phyloP scores from a whole-genome alignment of 2,113 vertebrate species.

The Motacilla tschutschensis region DNA sequence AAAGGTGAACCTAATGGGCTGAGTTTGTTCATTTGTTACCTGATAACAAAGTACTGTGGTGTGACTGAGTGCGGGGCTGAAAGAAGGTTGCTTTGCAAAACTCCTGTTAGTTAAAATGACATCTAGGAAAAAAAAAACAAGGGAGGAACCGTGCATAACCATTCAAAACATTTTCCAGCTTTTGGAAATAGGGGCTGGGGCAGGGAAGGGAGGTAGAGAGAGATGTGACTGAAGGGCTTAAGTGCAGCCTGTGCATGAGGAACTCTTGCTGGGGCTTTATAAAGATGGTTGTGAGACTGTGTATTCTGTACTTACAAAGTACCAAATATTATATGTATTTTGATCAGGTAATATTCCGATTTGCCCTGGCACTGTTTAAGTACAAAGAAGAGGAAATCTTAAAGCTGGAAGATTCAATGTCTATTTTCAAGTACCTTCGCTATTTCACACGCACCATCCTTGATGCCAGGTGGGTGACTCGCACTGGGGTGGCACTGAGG shows the following conservation, averaged over 20 bases:
- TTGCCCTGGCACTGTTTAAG: conserved; percentile 92
- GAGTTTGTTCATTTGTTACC: not conserved
- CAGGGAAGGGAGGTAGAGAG: not conserved
- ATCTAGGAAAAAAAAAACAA: not conserved
- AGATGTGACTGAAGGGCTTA: not conserved
- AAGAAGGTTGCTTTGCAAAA: not conserved
- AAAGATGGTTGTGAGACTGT: not conserved
- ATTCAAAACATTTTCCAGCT: not conserved
- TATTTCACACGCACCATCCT: conserved; percentile 90
- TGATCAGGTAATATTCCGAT: conserved; percentile 91
- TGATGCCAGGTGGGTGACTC: conserved; percentile 83
- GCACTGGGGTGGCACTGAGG: not conserved
- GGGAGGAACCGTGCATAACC: not conserved
- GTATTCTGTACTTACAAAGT: not conserved
- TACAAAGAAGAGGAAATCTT: conserved; percentile 95
- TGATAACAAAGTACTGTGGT: not conserved
- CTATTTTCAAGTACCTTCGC: conserved; percentile 94
- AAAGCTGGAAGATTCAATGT: conserved; percentile 87
- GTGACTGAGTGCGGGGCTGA: not conserved
- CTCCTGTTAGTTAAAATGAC: not conserved
- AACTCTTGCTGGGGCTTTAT: not conserved
- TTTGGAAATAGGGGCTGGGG: not conserved
- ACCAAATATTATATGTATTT: not conserved
- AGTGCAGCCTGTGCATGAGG: not conserved
- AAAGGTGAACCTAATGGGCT: conserved; percentile 77